phyloP scores from a whole-genome alignment of 2,888 invertebrate genomes.

The Protonemura montana region DNA sequence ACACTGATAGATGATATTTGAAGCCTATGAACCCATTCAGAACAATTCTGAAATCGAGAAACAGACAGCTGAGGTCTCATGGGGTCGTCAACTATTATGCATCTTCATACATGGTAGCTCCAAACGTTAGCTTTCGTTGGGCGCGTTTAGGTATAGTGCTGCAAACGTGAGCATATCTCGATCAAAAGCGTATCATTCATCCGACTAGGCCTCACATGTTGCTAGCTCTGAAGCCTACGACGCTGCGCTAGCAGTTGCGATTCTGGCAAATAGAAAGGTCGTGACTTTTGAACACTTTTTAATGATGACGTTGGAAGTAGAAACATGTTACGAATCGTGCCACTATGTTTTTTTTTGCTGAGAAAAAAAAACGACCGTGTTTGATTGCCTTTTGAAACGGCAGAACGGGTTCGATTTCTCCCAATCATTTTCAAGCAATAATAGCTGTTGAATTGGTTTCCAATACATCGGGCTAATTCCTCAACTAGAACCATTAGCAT shows the following conservation, averaged over 20 bases:
- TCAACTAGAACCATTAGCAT: not conserved
- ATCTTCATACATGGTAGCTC: not conserved
- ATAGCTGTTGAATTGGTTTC: not conserved
- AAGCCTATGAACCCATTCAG: slow-evolving; percentile 39
- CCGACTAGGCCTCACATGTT: not conserved
- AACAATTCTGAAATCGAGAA: slow-evolving; percentile 32
- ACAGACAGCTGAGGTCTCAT: slow-evolving; percentile 33
- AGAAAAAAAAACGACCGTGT: not conserved
- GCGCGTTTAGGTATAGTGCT: not conserved
- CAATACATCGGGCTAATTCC: not conserved
- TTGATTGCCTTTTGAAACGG: slow-evolving; percentile 12
- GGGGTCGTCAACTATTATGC: slow-evolving; percentile 20
- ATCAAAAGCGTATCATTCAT: slow-evolving; percentile 2
- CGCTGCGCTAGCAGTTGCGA: not conserved
- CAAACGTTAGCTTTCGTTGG: not conserved
- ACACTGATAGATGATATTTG: slow-evolving; percentile 34
- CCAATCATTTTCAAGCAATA: not conserved
- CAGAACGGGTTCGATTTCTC: not conserved
- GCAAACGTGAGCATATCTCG: not conserved
- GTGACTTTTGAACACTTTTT: slow-evolving; percentile 12
- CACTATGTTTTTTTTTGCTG: not conserved
- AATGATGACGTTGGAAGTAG: not conserved
- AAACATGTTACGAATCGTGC: not conserved
- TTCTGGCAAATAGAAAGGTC: not conserved
- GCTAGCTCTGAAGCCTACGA: not conserved